Evolutionary conservation across 2,797 vertebrate species (phyloP).

Genomic region (Acrocephalus scirpaceus): DNA sequence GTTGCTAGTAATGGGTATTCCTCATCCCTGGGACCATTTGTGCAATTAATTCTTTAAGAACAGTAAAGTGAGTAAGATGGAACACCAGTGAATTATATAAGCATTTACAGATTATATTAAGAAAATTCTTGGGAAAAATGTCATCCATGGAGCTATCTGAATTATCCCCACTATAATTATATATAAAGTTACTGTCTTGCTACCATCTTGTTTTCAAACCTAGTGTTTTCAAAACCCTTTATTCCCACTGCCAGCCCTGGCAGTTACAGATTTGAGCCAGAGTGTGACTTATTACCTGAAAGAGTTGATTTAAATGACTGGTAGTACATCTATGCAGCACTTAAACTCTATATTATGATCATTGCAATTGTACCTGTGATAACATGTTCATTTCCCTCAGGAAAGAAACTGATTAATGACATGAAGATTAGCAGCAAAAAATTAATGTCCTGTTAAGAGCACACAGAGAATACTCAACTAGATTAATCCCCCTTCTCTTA

Average conservation of each 20-base stretch:
- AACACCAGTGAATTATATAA: background rate
- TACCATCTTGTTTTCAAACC: background rate
- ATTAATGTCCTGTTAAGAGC: background rate
- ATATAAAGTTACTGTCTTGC: background rate
- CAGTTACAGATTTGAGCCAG: background rate
- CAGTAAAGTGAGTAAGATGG: background rate
- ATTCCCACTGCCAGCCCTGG: background rate
- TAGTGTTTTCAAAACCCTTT: background rate
- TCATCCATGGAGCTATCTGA: rapidly evolving
- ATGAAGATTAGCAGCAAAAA: background rate
- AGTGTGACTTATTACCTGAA: background rate
- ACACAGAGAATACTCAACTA: background rate
- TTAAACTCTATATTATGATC: background rate
- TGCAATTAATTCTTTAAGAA: background rate
- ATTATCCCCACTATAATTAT: background rate
- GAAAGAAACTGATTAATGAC: background rate
- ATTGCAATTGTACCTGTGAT: background rate
- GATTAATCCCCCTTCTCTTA: background rate
- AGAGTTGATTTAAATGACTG: background rate
- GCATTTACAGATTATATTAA: background rate
- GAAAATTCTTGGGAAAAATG: background rate
- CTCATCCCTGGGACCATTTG: background rate
- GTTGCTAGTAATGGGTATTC: background rate
- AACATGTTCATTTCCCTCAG: rapidly evolving
- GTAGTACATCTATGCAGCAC: background rate